Percentiles rank a stretch among this genome's conserved stretches.
Conservation (phyloP, 2,797 vertebrate species). For the Psittacula echo region DNA sequence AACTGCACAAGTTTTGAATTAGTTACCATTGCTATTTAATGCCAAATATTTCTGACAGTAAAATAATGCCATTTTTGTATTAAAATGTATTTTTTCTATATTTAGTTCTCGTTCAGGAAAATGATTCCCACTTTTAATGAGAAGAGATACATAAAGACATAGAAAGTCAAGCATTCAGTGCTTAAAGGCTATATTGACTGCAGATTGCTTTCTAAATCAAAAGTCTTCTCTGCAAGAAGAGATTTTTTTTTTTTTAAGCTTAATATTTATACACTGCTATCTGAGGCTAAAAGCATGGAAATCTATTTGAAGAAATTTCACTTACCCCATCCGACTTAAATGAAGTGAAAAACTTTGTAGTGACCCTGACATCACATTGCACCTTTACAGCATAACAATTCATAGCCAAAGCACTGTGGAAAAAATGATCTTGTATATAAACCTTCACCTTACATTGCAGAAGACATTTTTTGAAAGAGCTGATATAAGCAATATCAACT, state of each 20-base stretch:
- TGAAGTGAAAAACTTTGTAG: background rate
- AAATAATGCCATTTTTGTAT: background rate
- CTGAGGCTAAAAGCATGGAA: background rate
- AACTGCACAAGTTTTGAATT: background rate
- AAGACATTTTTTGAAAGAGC: background rate
- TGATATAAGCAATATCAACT: background rate
- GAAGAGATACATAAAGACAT: background rate
- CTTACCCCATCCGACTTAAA: background rate
- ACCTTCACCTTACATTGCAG: background rate
- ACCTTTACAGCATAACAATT: background rate
- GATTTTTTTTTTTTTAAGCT: background rate
- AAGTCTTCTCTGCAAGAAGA: background rate
- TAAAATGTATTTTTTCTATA: background rate
- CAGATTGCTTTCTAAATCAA: background rate
- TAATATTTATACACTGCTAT: background rate
- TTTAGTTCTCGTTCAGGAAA: background rate
- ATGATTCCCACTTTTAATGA: background rate
- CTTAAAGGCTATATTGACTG: background rate
- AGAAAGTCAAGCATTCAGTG: background rate
- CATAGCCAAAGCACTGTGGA: background rate
- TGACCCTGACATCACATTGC: background rate
- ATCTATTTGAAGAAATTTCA: background rate
- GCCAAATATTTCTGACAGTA: background rate
- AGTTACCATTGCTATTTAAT: background rate
- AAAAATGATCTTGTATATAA: background rate